phyloP scores from a whole-genome alignment of 2,113 vertebrate genomes.

The Thamnophis sirtalis region DNA sequence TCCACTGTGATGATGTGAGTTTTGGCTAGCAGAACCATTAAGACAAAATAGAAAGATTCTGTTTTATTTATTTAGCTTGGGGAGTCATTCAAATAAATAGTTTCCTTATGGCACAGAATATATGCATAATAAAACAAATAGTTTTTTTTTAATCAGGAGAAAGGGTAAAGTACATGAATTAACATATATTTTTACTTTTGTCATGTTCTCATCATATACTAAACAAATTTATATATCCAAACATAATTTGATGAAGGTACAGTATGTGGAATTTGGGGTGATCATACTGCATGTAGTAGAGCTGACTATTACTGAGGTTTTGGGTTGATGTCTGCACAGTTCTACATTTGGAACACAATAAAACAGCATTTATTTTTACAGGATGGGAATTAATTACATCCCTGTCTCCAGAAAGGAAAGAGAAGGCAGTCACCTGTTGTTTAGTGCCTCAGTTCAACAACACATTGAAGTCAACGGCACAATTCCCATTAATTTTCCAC shows the following conservation, averaged over 20 bases:
- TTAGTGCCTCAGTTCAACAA: background rate
- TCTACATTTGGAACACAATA: background rate
- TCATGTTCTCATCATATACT: background rate
- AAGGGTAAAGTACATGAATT: background rate
- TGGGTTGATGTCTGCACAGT: background rate
- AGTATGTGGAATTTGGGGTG: background rate
- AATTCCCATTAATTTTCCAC: constrained; percentile 43
- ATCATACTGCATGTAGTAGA: background rate
- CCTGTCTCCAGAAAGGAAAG: background rate
- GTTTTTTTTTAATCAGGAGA: background rate
- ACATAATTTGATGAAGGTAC: background rate
- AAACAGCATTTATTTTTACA: background rate
- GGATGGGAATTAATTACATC: constrained; percentile 13
- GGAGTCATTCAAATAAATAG: too few relatives aligned
- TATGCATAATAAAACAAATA: background rate
- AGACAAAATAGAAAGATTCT: background rate
- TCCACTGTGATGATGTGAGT: too few relatives aligned
- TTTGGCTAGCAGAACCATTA: background rate
- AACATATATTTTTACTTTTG: background rate
- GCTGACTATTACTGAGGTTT: background rate
- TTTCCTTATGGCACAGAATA: background rate
- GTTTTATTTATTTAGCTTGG: background rate
- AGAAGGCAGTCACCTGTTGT: background rate
- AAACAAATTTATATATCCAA: background rate
- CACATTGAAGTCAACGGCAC: constrained; percentile 32